Percentiles rank a stretch among this genome's conserved stretches.
phyloP scores from a whole-genome alignment of 1,140 invertebrate species.

The Drosophila obscura region DNA sequence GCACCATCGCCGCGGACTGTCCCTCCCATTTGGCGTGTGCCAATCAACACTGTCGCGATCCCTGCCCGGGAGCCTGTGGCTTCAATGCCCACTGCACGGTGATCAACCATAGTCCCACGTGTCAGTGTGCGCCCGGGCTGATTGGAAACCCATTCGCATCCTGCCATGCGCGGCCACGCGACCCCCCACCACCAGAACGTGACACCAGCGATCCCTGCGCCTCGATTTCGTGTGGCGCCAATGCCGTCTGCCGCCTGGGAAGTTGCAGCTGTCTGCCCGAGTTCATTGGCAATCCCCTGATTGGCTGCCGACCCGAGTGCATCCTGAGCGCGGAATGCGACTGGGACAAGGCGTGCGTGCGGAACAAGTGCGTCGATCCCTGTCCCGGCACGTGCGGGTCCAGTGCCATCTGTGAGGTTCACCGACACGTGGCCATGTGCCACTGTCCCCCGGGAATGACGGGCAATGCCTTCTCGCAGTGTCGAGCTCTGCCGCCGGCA shows the following conservation, averaged over 20 bases:
- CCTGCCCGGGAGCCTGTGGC: constrained; percentile 91
- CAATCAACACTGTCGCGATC: constrained; percentile 91
- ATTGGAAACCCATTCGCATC: constrained; percentile 84
- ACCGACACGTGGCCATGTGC: constrained; percentile 87
- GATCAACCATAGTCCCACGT: constrained; percentile 88
- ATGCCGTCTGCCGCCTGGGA: constrained; percentile 87
- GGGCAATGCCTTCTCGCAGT: constrained; percentile 74
- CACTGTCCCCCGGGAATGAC: constrained; percentile 70
- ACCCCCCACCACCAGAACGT: constrained; percentile 3
- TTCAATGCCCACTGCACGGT: constrained; percentile 88
- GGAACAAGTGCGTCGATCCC: constrained; percentile 89
- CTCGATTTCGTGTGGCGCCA: constrained; percentile 87
- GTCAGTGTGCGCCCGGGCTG: constrained; percentile 86
- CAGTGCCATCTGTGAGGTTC: constrained; percentile 90
- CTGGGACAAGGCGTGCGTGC: constrained; percentile 88
- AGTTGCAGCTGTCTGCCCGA: constrained; percentile 85
- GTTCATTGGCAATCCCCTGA: constrained; percentile 88
- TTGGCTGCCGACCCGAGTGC: constrained; percentile 91
- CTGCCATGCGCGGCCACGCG: constrained; percentile 71
- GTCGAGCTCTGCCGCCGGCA: constrained; percentile 47
- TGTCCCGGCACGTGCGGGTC: constrained; percentile 90
- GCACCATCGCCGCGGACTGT: constrained; percentile 89
- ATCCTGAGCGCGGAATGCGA: constrained; percentile 92
- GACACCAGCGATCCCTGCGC: constrained; percentile 84
- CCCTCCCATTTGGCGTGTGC: constrained; percentile 89